Conservation (phyloP, 2,113 vertebrate species). For the Passer domesticus region DNA sequence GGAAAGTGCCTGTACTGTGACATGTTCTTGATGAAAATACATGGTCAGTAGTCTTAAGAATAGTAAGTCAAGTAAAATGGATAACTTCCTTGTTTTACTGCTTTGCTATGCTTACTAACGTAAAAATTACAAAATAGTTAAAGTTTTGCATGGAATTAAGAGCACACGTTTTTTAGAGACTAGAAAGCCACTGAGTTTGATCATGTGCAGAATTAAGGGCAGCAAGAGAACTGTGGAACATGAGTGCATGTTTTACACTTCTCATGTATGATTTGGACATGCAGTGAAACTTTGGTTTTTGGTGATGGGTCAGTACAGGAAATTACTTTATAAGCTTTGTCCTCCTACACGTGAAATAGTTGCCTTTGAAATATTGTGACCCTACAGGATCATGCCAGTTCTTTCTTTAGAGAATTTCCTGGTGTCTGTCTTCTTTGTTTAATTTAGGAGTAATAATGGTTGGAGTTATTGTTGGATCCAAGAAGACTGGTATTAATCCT, state of each 20-base stretch:
- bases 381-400: background rate
- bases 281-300: background rate
- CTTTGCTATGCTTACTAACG: background rate
- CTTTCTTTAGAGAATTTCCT: background rate
- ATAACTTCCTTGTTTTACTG: background rate
- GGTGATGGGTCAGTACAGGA: background rate
- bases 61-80: background rate
- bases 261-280: background rate
- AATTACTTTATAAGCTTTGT: background rate
- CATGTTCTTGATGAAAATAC: background rate
- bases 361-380: background rate
- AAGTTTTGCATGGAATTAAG: background rate
- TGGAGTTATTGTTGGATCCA: conserved; percentile 95
- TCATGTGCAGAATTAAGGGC: background rate
- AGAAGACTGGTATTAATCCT: conserved; percentile 97
- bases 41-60: background rate
- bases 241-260: background rate
- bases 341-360: background rate
- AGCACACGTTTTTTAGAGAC: background rate
- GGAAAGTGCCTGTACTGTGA: background rate
- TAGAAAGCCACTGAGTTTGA: background rate
- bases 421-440: background rate
- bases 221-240: background rate
- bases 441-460: conserved; percentile 94
- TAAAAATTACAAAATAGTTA: background rate